Conservation (phyloP, 2,888 invertebrate species). For the Ditula angustiorana region DNA sequence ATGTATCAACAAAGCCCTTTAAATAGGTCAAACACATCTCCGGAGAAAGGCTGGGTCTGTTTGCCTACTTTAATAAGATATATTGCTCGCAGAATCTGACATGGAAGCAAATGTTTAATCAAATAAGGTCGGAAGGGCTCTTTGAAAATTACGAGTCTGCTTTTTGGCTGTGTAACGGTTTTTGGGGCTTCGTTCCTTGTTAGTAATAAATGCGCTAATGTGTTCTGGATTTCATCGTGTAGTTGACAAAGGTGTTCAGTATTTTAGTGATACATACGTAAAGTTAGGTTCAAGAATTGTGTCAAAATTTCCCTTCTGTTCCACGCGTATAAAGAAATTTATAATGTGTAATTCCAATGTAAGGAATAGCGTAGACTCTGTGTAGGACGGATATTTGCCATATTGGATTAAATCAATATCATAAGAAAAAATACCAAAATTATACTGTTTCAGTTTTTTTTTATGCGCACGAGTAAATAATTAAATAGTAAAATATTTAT, state of each 20-base stretch:
- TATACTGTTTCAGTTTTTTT: too few relatives aligned
- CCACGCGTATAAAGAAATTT: too few relatives aligned
- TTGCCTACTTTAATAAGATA: slow-evolving; percentile 39
- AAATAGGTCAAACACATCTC: slow-evolving; percentile 38
- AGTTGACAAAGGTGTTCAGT: not conserved
- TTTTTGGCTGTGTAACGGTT: slow-evolving; percentile 24
- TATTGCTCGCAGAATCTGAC: slow-evolving; percentile 33
- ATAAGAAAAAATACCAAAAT: too few relatives aligned
- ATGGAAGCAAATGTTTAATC: slow-evolving; percentile 37
- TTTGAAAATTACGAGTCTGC: slow-evolving; percentile 26
- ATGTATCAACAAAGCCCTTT: slow-evolving; percentile 26
- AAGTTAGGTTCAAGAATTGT: too few relatives aligned
- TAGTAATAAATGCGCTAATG: not conserved
- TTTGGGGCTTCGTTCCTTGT: not conserved
- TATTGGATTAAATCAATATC: too few relatives aligned
- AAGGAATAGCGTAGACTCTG: too few relatives aligned
- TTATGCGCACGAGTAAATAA: too few relatives aligned
- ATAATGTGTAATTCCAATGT: too few relatives aligned
- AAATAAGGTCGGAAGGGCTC: slow-evolving; percentile 37
- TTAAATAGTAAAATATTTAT: too few relatives aligned
- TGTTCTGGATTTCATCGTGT: not conserved
- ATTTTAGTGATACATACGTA: too few relatives aligned
- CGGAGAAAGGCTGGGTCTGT: slow-evolving; percentile 22
- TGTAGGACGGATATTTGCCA: too few relatives aligned
- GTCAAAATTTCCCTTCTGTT: too few relatives aligned